A percentile compares a stretch with the other conserved stretches of the same genome.
phyloP scores from a whole-genome alignment of 2,113 vertebrate species.

The Ceuthmochares aereus region DNA sequence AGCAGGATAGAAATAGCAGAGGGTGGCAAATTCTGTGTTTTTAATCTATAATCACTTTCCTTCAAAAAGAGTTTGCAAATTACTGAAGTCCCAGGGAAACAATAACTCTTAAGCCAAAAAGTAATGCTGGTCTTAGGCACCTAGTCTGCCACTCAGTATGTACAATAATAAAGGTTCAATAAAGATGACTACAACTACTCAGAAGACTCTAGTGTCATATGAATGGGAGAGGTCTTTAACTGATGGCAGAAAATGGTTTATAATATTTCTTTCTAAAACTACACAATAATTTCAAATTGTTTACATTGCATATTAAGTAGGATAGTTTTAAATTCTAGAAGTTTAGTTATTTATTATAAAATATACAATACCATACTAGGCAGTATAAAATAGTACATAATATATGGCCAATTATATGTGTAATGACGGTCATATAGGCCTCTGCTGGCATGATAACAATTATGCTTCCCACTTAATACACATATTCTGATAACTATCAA shows the following conservation, averaged over 20 bases:
- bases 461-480: not conserved
- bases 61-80: not conserved
- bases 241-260: not conserved
- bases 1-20: not conserved
- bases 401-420: not conserved
- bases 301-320: not conserved
- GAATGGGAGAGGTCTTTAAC: not conserved
- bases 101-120: slow-evolving; percentile 3
- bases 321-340: not conserved
- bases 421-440: not conserved
- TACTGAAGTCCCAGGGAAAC: not conserved
- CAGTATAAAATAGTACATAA: not conserved
- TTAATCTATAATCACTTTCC: not conserved
- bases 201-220: not conserved
- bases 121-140: not conserved
- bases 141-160: not conserved
- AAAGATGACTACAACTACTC: not conserved
- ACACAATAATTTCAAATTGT: not conserved
- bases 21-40: not conserved
- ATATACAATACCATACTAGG: not conserved
- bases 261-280: not conserved
- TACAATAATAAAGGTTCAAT: not conserved
- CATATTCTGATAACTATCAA: not conserved
- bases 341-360: not conserved
- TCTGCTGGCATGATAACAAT: not conserved